phyloP scores from a whole-genome alignment of 1,140 invertebrate genomes.

The Zaprionus lachaisei region DNA sequence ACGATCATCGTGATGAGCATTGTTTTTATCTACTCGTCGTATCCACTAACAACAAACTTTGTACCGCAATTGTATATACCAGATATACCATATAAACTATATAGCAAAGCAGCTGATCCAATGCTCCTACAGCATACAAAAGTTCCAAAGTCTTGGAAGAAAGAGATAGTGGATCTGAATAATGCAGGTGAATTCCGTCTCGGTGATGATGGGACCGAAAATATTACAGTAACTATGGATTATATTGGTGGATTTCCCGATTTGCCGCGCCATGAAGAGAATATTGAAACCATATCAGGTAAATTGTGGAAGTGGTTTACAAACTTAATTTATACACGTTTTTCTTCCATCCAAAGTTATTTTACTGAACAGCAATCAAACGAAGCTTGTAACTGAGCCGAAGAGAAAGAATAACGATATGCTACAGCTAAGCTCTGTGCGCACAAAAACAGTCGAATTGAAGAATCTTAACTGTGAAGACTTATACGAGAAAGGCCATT shows the following conservation, averaged over 20 bases:
- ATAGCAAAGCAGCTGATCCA: background rate
- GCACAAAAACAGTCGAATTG: background rate
- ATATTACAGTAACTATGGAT: background rate
- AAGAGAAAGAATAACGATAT: too few relatives aligned
- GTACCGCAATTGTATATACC: background rate
- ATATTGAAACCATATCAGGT: background rate
- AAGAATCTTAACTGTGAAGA: constrained; percentile 70
- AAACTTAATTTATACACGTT: background rate
- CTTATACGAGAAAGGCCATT: constrained; percentile 88
- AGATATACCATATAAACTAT: background rate
- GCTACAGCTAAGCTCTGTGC: background rate
- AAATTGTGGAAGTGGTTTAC: background rate
- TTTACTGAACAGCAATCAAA: too few relatives aligned
- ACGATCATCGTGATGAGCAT: background rate
- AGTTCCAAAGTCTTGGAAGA: background rate
- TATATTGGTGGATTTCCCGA: background rate
- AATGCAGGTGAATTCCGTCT: background rate
- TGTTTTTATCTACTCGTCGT: background rate
- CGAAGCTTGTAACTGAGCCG: too few relatives aligned
- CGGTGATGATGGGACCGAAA: background rate
- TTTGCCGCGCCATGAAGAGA: too few relatives aligned
- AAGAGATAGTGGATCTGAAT: background rate
- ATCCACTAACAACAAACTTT: background rate
- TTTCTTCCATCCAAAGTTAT: too few relatives aligned
- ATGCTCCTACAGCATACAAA: background rate